These are phyloP conservation scores for Liopterus haemorrhoidalis DNA, from an alignment of 2,888 invertebrate genomes.

Conservation along the genomic window DNA sequence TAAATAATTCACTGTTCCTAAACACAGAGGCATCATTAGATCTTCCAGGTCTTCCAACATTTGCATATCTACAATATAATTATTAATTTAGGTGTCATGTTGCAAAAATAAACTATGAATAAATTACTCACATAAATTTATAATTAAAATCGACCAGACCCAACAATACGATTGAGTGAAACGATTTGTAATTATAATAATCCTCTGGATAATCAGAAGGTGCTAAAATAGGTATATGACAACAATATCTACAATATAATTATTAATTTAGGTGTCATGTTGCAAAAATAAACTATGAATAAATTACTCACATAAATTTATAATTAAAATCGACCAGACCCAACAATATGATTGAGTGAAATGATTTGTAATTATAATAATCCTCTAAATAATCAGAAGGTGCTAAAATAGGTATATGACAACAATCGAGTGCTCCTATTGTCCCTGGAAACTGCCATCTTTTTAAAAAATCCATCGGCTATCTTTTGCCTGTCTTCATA, in stretches of 20 bases:
- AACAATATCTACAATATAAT: too few relatives aligned
- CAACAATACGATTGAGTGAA: slow-evolving; percentile 10
- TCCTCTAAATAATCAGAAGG: slow-evolving; percentile 9
- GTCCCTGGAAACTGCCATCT: too few relatives aligned
- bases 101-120: neutral
- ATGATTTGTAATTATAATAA: slow-evolving; percentile 15
- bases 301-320: slow-evolving; percentile 6
- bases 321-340: slow-evolving; percentile 11
- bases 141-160: slow-evolving; percentile 11
- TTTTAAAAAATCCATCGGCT: too few relatives aligned
- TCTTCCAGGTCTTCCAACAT: slow-evolving; percentile 8
- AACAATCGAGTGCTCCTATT: too few relatives aligned
- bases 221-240: slow-evolving; percentile 6
- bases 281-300: neutral
- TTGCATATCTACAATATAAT: slow-evolving; percentile 5
- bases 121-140: slow-evolving; percentile 6
- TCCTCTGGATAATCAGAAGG: slow-evolving; percentile 11
- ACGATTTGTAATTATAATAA: slow-evolving; percentile 15
- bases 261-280: too few relatives aligned
- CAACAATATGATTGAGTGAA: slow-evolving; percentile 9
- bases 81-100: neutral
- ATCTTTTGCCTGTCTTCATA: too few relatives aligned
- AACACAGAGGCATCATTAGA: slow-evolving; percentile 11
- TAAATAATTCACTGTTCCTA: neutral
- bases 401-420: slow-evolving; percentile 6